Percentiles rank a stretch among this genome's conserved stretches.
These are phyloP conservation scores for Agrotis clavis DNA, from an alignment of 2,888 invertebrate genomes.

Conservation along the genomic window DNA sequence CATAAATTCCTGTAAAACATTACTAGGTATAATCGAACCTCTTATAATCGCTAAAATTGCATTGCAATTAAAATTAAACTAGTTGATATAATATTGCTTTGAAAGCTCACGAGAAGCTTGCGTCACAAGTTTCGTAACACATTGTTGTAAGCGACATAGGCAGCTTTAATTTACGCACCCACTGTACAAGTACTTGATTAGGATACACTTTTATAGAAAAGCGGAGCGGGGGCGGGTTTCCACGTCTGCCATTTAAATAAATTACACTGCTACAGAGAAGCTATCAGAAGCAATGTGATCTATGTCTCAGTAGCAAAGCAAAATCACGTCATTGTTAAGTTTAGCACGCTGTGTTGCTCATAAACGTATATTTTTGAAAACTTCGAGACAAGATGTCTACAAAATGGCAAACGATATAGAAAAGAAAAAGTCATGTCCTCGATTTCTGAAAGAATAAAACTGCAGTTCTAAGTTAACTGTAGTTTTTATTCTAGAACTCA, in stretches of 20 bases:
- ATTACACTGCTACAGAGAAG: neutral
- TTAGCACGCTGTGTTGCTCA: neutral
- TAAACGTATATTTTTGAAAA: neutral
- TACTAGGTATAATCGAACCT: no score
- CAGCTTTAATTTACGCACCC: slow-evolving; percentile 48
- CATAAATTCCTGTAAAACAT: no score
- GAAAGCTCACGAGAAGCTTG: slow-evolving; percentile 63
- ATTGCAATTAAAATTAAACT: slow-evolving; percentile 8
- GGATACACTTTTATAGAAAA: neutral
- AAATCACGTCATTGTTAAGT: neutral
- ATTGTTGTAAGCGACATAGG: slow-evolving; percentile 66
- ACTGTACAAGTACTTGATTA: slow-evolving; percentile 29
- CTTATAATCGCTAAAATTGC: neutral
- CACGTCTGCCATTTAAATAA: neutral
- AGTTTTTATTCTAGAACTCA: neutral
- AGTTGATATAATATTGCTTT: slow-evolving; percentile 36
- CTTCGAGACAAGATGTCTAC: neutral
- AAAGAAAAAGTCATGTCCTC: neutral
- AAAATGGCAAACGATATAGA: neutral
- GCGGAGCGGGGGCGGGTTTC: slow-evolving; percentile 8
- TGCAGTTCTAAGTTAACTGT: neutral
- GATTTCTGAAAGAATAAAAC: neutral
- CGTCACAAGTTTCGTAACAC: slow-evolving; percentile 67
- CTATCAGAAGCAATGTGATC: neutral
- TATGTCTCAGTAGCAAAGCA: neutral